Evolutionary conservation across 1,140 invertebrate genomes (phyloP).

Genomic region (Drepana arcuata): DNA sequence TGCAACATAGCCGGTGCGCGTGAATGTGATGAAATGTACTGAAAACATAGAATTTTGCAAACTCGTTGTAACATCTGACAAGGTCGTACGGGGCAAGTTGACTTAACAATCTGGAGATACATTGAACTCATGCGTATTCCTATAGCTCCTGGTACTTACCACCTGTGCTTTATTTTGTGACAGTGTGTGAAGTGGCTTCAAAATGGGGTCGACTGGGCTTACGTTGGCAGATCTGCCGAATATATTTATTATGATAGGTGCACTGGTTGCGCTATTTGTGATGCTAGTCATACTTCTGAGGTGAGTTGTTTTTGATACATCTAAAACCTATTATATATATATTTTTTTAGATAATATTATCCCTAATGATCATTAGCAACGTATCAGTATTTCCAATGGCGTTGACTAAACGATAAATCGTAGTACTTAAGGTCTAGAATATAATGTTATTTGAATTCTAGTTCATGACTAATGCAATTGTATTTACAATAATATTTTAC

Average conservation of each 20-base stretch:
- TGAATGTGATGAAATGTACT: slow-evolving; percentile 24
- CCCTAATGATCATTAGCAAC: too few relatives aligned
- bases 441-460: too few relatives aligned
- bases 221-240: slow-evolving; percentile 80
- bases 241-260: slow-evolving; percentile 79
- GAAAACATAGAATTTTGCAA: slow-evolving; percentile 31
- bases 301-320: too few relatives aligned
- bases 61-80: slow-evolving; percentile 38
- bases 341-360: too few relatives aligned
- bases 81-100: slow-evolving; percentile 21
- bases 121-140: slow-evolving; percentile 38
- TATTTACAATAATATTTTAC: too few relatives aligned
- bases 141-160: slow-evolving; percentile 22
- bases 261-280: slow-evolving; percentile 70
- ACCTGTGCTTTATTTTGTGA: slow-evolving; percentile 35
- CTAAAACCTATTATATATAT: too few relatives aligned
- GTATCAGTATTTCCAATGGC: too few relatives aligned
- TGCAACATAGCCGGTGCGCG: slow-evolving; percentile 25
- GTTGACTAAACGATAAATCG: too few relatives aligned
- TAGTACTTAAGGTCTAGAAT: too few relatives aligned
- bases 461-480: too few relatives aligned
- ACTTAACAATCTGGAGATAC: slow-evolving; percentile 23
- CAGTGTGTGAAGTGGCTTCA: slow-evolving; percentile 23
- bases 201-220: slow-evolving; percentile 72
- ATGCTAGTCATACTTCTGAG: slow-evolving; percentile 61